phyloP scores from a whole-genome alignment of 37 sponge, comb jelly and placozoan genomes.

The Chondrilla cf. caribensis region DNA sequence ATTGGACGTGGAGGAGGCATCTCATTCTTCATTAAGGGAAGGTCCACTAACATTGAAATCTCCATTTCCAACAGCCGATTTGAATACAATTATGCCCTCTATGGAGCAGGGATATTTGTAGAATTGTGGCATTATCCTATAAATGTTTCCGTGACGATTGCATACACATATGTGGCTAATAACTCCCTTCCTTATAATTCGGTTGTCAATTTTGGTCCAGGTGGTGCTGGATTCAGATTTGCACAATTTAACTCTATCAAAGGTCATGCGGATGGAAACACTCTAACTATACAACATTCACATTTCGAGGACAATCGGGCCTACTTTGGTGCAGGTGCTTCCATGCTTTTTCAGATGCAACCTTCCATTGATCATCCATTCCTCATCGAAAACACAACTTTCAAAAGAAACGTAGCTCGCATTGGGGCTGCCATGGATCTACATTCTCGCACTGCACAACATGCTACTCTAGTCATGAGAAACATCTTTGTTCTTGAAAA shows the following conservation, averaged over 20 bases:
- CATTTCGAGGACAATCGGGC: neutral
- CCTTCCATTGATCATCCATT: neutral
- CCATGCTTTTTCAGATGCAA: neutral
- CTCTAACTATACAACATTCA: neutral
- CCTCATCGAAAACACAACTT: neutral
- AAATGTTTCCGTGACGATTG: neutral
- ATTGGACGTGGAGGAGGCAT: constrained; percentile 22
- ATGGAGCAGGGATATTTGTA: constrained; percentile 12
- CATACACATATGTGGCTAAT: neutral
- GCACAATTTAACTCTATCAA: neutral
- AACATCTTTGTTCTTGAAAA: neutral
- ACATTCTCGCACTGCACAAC: neutral
- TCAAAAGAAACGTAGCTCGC: neutral
- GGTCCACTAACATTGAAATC: neutral
- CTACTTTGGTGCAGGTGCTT: constrained; percentile 7
- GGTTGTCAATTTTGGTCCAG: neutral
- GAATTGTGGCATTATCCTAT: neutral
- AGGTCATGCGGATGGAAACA: neutral
- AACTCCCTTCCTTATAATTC: neutral
- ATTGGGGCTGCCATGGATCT: constrained; percentile 14
- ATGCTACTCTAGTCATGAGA: neutral
- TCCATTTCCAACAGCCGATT: neutral
- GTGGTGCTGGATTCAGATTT: constrained; percentile 1
- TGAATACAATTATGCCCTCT: neutral
- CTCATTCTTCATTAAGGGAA: constrained; percentile 8